Percentiles rank a stretch among this genome's conserved stretches.
phyloP scores from a whole-genome alignment of 2,888 invertebrate species.

The Apotomis betuletana region DNA sequence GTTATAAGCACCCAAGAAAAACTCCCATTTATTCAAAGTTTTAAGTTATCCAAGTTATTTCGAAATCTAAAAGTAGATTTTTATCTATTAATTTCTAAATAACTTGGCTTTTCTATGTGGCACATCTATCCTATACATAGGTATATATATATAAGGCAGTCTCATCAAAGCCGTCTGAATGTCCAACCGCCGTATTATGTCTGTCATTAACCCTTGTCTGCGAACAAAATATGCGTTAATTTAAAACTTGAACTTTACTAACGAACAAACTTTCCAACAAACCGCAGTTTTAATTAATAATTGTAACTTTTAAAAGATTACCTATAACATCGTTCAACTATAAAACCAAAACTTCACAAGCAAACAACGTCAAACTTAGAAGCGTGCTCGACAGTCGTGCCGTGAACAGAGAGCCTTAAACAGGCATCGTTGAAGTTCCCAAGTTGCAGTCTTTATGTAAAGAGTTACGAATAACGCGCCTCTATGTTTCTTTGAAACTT shows the following conservation, averaged over 20 bases:
- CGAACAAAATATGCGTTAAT: not conserved
- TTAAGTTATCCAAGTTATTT: too few species aligned
- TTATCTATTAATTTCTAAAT: too few species aligned
- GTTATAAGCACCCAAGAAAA: too few species aligned
- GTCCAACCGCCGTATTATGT: too few species aligned
- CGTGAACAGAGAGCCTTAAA: conserved; percentile 30
- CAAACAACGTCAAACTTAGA: conserved; percentile 27
- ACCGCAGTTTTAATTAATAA: not conserved
- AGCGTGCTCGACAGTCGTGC: conserved; percentile 21
- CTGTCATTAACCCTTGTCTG: too few species aligned
- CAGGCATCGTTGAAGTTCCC: conserved; percentile 10
- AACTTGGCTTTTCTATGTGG: too few species aligned
- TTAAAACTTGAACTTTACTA: not conserved
- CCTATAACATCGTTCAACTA: conserved; percentile 18
- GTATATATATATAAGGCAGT: too few species aligned
- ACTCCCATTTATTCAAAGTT: too few species aligned
- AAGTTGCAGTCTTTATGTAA: conserved; percentile 28
- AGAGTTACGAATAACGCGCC: conserved; percentile 11
- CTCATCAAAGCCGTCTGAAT: too few species aligned
- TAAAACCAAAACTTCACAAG: conserved; percentile 21
- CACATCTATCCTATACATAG: too few species aligned
- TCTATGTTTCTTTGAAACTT: conserved; percentile 29
- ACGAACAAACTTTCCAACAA: not conserved
- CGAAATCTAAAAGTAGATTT: too few species aligned
- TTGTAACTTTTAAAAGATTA: conserved; percentile 2